These are phyloP conservation scores for Frankliniella intonsa DNA, from an alignment of 2,888 invertebrate genomes.

Conservation along the genomic window DNA sequence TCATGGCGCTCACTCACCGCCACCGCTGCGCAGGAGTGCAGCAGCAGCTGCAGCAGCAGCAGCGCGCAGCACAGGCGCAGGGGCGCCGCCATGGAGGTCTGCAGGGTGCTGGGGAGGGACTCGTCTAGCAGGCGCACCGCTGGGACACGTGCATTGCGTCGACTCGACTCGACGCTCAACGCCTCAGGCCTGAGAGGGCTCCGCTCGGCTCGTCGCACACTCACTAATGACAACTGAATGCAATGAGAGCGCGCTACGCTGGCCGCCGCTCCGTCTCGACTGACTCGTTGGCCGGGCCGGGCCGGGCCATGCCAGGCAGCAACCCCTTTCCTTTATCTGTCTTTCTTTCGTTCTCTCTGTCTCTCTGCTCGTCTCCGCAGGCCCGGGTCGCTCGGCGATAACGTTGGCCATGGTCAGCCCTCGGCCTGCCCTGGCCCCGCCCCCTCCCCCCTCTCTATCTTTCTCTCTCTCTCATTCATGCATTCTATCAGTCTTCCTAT, in stretches of 20 bases:
- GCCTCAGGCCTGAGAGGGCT: neutral
- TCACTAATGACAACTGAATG: neutral
- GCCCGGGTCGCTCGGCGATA: neutral
- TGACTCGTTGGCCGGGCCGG: neutral
- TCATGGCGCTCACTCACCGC: constrained; percentile 9
- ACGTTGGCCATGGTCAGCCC: neutral
- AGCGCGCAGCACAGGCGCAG: neutral
- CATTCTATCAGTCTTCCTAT: no score
- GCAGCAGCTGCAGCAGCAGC: neutral
- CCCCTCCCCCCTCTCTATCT: no score
- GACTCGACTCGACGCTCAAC: neutral
- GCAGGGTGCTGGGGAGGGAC: neutral
- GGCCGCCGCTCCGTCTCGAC: neutral
- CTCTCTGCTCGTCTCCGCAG: neutral
- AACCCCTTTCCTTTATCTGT: neutral
- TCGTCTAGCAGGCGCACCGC: no score
- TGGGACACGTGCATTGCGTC: no score
- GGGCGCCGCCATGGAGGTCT: neutral
- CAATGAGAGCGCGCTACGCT: neutral
- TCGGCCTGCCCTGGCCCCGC: no score
- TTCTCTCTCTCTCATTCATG: no score
- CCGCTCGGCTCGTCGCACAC: neutral
- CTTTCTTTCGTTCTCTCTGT: neutral
- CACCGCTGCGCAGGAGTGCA: neutral
- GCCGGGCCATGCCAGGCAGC: neutral